Evolutionary conservation across 2,888 invertebrate genomes (phyloP).

Genomic region (Rapana venosa): DNA sequence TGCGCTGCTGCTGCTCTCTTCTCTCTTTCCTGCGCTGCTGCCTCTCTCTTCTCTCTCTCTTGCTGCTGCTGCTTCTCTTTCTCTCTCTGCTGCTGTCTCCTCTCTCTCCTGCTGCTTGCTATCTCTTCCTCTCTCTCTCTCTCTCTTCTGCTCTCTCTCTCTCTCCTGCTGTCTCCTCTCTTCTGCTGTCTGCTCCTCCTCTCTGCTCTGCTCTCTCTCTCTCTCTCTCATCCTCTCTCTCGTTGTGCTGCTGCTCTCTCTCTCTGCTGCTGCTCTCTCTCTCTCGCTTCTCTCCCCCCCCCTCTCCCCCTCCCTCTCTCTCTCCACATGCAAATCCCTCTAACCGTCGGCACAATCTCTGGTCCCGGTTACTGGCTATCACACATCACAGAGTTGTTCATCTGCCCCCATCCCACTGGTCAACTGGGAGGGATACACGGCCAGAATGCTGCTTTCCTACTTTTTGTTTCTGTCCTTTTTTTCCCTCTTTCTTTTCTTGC

Average conservation of each 20-base stretch:
- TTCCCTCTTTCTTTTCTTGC: too few relatives aligned
- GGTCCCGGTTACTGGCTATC: too few relatives aligned
- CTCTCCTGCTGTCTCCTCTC: neutral
- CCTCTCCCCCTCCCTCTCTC: neutral
- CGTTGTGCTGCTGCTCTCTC: neutral
- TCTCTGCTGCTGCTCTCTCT: neutral
- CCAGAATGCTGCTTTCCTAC: too few relatives aligned
- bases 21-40: neutral
- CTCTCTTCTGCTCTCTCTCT: slow-evolving; percentile 1
- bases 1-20: neutral
- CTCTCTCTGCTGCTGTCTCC: too few relatives aligned
- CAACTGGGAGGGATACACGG: too few relatives aligned
- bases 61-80: neutral
- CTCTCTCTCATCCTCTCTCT: slow-evolving; percentile 5
- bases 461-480: too few relatives aligned
- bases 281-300: neutral
- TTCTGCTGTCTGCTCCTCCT: neutral
- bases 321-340: neutral
- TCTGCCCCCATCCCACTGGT: too few relatives aligned
- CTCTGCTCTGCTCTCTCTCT: neutral
- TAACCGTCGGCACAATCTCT: neutral
- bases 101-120: neutral
- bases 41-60: neutral
- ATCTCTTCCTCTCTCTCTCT: neutral
- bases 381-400: too few relatives aligned